Evolutionary conservation across 2,113 vertebrate species (phyloP).

Genomic region (Myanophis thanlyinensis): DNA sequence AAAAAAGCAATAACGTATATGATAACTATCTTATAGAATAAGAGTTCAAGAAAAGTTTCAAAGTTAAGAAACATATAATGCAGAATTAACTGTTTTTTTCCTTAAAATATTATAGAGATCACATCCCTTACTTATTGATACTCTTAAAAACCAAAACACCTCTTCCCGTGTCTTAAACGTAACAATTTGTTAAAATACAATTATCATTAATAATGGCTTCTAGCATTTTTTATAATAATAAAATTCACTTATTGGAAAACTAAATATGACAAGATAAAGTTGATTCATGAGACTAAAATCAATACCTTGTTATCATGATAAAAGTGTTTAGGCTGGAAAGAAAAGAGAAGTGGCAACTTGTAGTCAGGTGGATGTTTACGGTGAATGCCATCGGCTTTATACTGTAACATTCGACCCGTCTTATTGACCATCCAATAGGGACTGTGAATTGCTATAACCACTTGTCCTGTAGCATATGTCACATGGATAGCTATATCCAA

Average conservation of each 20-base stretch:
- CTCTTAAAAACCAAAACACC: background rate
- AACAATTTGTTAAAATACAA: background rate
- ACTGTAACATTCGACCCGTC: slow-evolving; percentile 89
- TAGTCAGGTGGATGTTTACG: slow-evolving; percentile 92
- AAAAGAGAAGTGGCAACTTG: slow-evolving; percentile 91
- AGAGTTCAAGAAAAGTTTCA: background rate
- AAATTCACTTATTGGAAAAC: background rate
- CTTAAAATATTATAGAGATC: background rate
- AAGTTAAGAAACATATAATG: background rate
- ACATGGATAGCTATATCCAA: slow-evolving; percentile 90
- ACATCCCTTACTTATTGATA: background rate
- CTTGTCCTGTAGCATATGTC: slow-evolving; percentile 83
- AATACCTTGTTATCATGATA: slow-evolving; percentile 94
- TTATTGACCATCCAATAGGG: slow-evolving; percentile 99
- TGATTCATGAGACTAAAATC: background rate
- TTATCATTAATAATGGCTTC: background rate
- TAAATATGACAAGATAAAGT: background rate
- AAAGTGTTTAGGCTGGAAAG: slow-evolving; percentile 93
- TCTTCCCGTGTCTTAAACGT: background rate
- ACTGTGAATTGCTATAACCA: slow-evolving; percentile 84
- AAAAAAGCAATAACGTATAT: background rate
- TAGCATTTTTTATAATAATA: background rate
- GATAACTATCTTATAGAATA: background rate
- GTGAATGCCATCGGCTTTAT: slow-evolving; percentile 96
- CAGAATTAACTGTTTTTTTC: background rate